phyloP scores from a whole-genome alignment of 2,113 vertebrate genomes.

The Talpa occidentalis region DNA sequence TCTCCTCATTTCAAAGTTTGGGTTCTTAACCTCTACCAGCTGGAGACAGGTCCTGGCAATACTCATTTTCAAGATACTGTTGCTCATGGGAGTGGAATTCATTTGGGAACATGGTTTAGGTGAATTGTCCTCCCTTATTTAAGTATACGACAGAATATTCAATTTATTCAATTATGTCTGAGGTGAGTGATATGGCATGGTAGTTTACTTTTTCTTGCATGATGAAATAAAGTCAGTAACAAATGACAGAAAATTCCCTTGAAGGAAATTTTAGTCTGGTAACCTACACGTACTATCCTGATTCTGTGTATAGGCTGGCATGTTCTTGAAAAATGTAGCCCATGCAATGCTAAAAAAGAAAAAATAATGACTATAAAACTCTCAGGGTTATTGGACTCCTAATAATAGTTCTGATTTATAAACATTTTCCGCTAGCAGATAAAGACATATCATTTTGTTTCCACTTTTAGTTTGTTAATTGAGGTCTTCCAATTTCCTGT shows the following conservation, averaged over 20 bases:
- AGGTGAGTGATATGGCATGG: not conserved
- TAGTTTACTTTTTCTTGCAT: not conserved
- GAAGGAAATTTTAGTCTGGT: not conserved
- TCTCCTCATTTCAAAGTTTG: constrained; percentile 20
- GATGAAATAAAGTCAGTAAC: constrained; percentile 44
- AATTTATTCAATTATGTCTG: not conserved
- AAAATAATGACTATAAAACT: not conserved
- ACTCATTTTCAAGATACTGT: not conserved
- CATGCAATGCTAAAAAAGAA: not conserved
- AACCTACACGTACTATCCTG: not conserved
- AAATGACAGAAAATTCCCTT: not conserved
- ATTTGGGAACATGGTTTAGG: not conserved
- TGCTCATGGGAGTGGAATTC: not conserved
- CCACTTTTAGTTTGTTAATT: constrained; percentile 18
- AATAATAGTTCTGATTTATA: constrained; percentile 50
- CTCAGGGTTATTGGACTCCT: not conserved
- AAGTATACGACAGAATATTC: not conserved
- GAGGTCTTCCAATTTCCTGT: constrained; percentile 30
- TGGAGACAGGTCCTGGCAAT: not conserved
- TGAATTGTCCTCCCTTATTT: not conserved
- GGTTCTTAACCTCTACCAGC: not conserved
- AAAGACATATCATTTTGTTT: constrained; percentile 48
- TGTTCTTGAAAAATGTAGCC: not conserved
- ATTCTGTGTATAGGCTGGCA: not conserved
- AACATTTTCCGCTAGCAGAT: constrained; percentile 35